Base-by-base conservation (phyloP, 1,140 invertebrate species). In the Drosophila pallidifrons region DNA sequence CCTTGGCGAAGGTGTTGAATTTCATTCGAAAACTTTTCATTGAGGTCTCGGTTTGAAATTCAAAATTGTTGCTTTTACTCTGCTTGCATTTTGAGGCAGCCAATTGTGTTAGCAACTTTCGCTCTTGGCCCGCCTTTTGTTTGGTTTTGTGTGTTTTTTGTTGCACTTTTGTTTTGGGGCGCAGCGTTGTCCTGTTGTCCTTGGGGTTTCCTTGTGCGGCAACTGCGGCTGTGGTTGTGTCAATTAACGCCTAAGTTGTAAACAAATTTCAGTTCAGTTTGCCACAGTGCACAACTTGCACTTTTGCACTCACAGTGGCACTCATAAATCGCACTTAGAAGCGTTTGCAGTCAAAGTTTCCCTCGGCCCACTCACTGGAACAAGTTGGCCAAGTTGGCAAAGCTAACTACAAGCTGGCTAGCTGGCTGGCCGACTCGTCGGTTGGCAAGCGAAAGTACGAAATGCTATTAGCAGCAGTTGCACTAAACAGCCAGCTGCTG, bases 241-340 rank as follows among this genome's bases (percentile, higher is more conserved):
- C 83, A 89, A 88, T 88, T 88, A 88, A 83, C 83, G 85, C 81
- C 85, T 78, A 88, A 88, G 85, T 89, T 88, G 85, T 90, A 90
- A 89, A 89, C 85, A 81, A 89, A 89, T 89, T 89, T 83, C 55
- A 38, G 74, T 73, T 70, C 70, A 75, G 77, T 88, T 25, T 72
- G 61, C 59, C 74, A 38, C 46, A 38, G 49, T 55, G 59, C 45
- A 25, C 20, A 32, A 20, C 16, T 49, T 72, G 83, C 77, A 64
- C 80, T 51, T 25, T 25, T 89, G 85, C 83, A 83, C 47, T 49
- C 47, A 25, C 25, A 52, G 11, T 52, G 11, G 28, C 51, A 32
- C 85, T 88, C 83, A 88, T 88, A 88, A 88, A 88, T 88, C 76
- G 85, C 80, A 88, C 85, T 88, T 88, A 88, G 80, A 68, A 70